Conservation (phyloP, 2,888 invertebrate genomes). For the Nephrotoma flavescens region DNA sequence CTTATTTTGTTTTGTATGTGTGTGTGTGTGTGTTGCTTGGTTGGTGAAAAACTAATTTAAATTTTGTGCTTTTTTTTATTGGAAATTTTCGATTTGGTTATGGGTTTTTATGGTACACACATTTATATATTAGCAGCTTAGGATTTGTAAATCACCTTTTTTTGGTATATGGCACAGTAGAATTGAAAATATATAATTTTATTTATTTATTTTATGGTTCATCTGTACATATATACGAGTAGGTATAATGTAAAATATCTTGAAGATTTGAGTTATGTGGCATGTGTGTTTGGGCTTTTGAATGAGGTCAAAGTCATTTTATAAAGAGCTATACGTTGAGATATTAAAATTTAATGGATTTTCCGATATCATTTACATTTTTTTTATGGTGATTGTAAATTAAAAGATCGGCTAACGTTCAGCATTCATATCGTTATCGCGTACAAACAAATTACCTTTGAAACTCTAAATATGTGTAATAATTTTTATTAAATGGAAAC, state of each 20-base stretch:
- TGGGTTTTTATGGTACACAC: background rate
- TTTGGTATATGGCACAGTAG: background rate
- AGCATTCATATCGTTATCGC: background rate
- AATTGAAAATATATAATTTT: background rate
- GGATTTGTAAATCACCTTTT: background rate
- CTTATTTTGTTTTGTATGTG: background rate
- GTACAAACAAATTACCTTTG: background rate
- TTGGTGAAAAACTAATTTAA: background rate
- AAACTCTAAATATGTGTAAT: no score
- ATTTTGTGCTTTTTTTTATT: background rate
- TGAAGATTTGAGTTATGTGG: background rate
- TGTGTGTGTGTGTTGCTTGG: background rate
- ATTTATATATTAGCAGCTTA: background rate
- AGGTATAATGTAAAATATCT: background rate
- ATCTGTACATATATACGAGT: background rate
- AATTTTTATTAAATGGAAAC: no score
- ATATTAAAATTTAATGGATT: background rate
- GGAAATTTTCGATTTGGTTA: background rate
- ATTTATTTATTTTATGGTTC: background rate
- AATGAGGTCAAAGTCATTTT: background rate
- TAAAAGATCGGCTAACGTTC: background rate
- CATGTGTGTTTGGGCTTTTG: background rate
- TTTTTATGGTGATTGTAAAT: background rate
- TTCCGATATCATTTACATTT: background rate
- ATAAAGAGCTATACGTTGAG: background rate